Evolutionary conservation across 2,888 invertebrate species (phyloP).

Genomic region (Plagodis dolabraria): DNA sequence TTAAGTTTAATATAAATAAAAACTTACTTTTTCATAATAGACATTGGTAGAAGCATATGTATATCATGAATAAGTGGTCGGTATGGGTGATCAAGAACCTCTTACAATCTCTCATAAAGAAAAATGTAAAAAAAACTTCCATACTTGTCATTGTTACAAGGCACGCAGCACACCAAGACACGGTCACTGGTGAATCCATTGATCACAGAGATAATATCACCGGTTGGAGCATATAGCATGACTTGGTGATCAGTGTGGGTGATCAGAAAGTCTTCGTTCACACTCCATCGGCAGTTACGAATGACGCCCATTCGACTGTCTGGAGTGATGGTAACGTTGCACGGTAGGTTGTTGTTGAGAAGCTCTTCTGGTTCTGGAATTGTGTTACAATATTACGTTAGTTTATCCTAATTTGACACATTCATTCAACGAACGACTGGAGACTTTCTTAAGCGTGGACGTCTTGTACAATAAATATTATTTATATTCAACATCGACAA

Average conservation of each 20-base stretch:
- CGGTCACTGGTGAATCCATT: conserved; percentile 62
- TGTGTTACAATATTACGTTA: background rate
- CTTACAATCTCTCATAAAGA: too few species aligned
- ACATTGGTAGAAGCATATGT: too few species aligned
- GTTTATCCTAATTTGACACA: too few species aligned
- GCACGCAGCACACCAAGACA: conserved; percentile 62
- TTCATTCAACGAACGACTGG: too few species aligned
- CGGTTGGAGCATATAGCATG: conserved; percentile 63
- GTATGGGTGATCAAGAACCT: too few species aligned
- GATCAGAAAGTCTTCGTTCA: conserved; percentile 63
- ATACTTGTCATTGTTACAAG: conserved; percentile 60
- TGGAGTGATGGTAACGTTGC: conserved; percentile 58
- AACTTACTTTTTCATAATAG: too few species aligned
- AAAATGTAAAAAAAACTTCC: background rate
- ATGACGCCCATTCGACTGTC: conserved; percentile 54
- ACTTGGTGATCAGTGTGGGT: conserved; percentile 69
- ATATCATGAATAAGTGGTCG: too few species aligned
- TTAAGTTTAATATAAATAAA: too few species aligned
- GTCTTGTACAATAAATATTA: too few species aligned
- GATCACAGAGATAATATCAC: conserved; percentile 54
- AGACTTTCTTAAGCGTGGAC: too few species aligned
- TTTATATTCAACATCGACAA: too few species aligned
- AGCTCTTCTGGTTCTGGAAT: conserved; percentile 66
- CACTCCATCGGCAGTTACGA: conserved; percentile 72
- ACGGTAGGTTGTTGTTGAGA: conserved; percentile 62